Percentiles rank a stretch among this genome's conserved stretches.
These are phyloP conservation scores for Acholoe squamosa DNA, from an alignment of 2,888 invertebrate species.

Conservation along the genomic window DNA sequence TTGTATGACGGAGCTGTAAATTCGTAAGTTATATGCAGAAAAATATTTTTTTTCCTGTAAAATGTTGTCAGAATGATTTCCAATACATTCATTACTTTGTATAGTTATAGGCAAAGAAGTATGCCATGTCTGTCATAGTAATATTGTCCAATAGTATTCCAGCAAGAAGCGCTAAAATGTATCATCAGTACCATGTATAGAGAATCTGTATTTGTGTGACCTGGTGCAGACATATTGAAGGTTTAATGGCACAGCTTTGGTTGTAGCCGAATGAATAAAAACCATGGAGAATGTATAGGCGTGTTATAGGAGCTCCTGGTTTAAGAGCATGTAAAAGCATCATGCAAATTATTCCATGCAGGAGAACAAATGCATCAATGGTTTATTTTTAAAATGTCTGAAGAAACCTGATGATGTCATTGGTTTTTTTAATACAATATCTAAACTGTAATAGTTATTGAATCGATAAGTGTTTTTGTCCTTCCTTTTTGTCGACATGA, in stretches of 20 bases:
- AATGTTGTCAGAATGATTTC: background rate
- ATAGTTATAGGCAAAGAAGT: background rate
- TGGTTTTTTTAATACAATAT: background rate
- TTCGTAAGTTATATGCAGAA: background rate
- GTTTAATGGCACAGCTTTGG: background rate
- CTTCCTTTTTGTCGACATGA: slow-evolving; percentile 23
- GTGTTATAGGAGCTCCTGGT: background rate
- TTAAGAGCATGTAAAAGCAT: background rate
- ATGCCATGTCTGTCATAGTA: background rate
- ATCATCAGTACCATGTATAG: background rate
- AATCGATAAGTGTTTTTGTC: slow-evolving; percentile 1
- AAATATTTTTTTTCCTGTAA: background rate
- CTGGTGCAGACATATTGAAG: slow-evolving; percentile 15
- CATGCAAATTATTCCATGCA: background rate
- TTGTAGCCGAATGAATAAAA: background rate
- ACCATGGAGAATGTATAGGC: background rate
- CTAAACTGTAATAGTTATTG: background rate
- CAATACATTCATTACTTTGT: background rate
- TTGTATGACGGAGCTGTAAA: background rate
- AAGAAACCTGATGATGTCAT: background rate
- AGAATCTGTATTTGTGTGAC: background rate
- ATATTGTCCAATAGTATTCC: slow-evolving; percentile 13
- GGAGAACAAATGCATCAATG: background rate
- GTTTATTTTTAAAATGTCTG: too few species aligned
- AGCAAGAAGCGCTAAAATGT: background rate